phyloP scores from a whole-genome alignment of 2,888 invertebrate species.

The Piscicola geometra region DNA sequence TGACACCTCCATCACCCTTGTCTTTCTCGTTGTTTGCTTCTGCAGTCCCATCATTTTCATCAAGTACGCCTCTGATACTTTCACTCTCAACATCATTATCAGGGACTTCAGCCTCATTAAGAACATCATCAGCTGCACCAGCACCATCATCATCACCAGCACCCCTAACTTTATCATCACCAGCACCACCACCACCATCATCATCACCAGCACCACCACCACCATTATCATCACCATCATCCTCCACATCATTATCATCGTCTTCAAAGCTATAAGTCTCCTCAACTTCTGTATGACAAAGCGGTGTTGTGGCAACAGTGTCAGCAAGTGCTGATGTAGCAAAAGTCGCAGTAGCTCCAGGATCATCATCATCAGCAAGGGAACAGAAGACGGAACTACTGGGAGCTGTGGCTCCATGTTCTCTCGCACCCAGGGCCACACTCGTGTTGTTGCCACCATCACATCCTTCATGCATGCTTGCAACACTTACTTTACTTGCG shows the following conservation, averaged over 20 bases:
- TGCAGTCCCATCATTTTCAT: too few species aligned
- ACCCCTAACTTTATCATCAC: neutral
- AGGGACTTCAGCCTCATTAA: neutral
- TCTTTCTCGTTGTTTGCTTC: too few species aligned
- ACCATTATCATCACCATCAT: slow-evolving; percentile 8
- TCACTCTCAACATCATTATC: neutral
- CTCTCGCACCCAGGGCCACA: too few species aligned
- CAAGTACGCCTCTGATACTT: too few species aligned
- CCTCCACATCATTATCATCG: slow-evolving; percentile 13
- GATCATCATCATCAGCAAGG: neutral
- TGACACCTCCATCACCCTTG: too few species aligned
- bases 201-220: neutral
- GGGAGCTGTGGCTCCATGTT: too few species aligned
- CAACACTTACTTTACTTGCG: neutral
- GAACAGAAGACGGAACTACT: too few species aligned
- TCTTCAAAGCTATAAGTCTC: neutral
- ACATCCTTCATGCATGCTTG: too few species aligned
- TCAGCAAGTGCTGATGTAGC: neutral
- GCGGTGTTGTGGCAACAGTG: neutral
- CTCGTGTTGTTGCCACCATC: too few species aligned
- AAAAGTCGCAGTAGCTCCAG: neutral
- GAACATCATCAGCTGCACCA: neutral
- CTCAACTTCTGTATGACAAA: neutral
- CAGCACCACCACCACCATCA: neutral
- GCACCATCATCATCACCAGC: neutral